phyloP scores from a whole-genome alignment of 23 tunicate genomes.

The Aplidium turbinatum region DNA sequence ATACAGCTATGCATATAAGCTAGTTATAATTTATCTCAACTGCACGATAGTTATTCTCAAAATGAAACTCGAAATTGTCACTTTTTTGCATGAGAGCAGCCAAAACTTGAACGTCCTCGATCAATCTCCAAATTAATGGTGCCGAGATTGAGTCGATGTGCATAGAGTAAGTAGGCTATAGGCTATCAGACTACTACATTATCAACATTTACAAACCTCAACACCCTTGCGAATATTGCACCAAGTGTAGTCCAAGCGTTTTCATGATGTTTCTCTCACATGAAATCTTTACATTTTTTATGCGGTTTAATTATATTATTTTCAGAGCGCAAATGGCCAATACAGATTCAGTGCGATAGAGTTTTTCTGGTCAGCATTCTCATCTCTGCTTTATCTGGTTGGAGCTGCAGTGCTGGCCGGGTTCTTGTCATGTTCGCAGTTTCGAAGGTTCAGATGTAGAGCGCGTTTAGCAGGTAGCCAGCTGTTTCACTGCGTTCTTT shows the following conservation, averaged over 20 bases:
- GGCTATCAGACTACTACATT: no score
- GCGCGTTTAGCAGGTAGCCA: slow-evolving; percentile 28
- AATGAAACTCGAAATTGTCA: no score
- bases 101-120: no score
- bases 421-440: slow-evolving; percentile 33
- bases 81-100: no score
- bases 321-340: slow-evolving; percentile 33
- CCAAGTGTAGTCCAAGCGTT: background rate
- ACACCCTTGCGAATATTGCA: no score
- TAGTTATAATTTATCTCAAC: no score
- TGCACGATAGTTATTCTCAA: no score
- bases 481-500: background rate
- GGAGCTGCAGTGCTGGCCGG: slow-evolving; percentile 69
- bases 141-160: no score
- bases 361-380: slow-evolving; percentile 75
- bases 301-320: background rate
- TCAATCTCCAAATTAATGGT: no score
- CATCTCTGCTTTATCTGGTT: slow-evolving; percentile 49
- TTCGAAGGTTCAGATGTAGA: slow-evolving; percentile 6
- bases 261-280: background rate
- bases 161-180: no score
- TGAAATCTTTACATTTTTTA: background rate
- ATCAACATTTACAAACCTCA: no score
- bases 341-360: slow-evolving; percentile 47
- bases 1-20: no score